Percentiles rank a stretch among this genome's conserved stretches.
Evolutionary conservation across 1,140 invertebrate species (phyloP).

Genomic region (Apocrypta bakeri): DNA sequence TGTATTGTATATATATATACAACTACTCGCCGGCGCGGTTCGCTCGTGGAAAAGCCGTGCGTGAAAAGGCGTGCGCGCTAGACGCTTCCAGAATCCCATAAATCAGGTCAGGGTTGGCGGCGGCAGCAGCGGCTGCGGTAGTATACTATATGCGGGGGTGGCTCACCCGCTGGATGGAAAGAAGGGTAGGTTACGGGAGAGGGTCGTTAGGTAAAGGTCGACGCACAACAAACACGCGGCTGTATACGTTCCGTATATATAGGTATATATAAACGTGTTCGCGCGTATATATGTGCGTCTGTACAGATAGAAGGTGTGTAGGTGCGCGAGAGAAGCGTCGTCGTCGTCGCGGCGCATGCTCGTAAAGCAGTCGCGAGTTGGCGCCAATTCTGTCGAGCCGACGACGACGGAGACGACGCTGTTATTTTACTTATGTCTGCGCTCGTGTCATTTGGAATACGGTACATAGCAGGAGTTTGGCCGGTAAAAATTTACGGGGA

Average conservation of each 20-base stretch:
- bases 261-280: neutral
- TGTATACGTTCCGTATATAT: neutral
- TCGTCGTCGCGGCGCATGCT: conserved; percentile 57
- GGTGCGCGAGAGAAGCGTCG: neutral
- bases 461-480: neutral
- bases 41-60: conserved; percentile 43
- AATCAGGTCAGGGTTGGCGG: conserved; percentile 75
- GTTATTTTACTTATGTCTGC: neutral
- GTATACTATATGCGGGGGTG: conserved; percentile 46
- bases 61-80: conserved; percentile 56
- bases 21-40: neutral
- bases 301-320: too few relatives aligned
- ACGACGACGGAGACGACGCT: neutral
- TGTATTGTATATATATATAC: conserved; percentile 18
- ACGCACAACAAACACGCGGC: conserved; percentile 68
- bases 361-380: conserved; percentile 54
- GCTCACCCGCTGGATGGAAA: conserved; percentile 51
- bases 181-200: conserved; percentile 54
- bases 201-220: conserved; percentile 72
- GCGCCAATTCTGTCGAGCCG: conserved; percentile 60
- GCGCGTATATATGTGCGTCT: too few relatives aligned
- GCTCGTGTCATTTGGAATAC: neutral
- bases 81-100: conserved; percentile 74
- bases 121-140: conserved; percentile 62
- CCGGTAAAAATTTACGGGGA: neutral